Conservation (phyloP, 2,797 vertebrate species). For the Hoplostethus mediterraneus region DNA sequence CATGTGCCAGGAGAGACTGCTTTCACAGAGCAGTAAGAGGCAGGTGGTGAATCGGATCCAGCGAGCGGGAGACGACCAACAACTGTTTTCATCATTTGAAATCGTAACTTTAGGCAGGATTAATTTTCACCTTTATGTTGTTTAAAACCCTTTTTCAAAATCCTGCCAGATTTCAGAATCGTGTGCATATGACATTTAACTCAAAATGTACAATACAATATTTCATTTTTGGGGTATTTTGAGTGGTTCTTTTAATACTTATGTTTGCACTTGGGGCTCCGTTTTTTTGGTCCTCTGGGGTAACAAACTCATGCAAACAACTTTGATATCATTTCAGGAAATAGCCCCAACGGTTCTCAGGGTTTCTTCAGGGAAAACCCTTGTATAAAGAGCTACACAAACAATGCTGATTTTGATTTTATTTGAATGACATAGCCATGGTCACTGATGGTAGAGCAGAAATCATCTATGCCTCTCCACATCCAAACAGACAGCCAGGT, state of each 20-base stretch:
- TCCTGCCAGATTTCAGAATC: background rate
- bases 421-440: conserved; percentile 40
- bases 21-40: too few relatives aligned
- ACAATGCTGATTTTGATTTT: conserved; percentile 63
- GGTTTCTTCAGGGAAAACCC: conserved; percentile 13
- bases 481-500: conserved; percentile 78
- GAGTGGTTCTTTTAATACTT: background rate
- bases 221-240: background rate
- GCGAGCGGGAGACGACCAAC: too few relatives aligned
- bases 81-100: too few relatives aligned
- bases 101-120: too few relatives aligned
- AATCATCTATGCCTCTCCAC: conserved; percentile 62
- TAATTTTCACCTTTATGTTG: too few relatives aligned
- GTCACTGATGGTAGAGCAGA: conserved; percentile 62
- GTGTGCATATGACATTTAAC: background rate
- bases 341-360: conserved; percentile 20
- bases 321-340: conserved; percentile 47
- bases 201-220: background rate
- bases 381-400: conserved; percentile 39
- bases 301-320: conserved; percentile 35
- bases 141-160: too few relatives aligned
- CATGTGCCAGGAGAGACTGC: too few relatives aligned
- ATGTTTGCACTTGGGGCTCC: background rate
- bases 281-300: background rate
- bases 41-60: too few relatives aligned